A percentile compares a stretch with the other conserved stretches of the same genome.
Conservation (phyloP, 2,888 invertebrate genomes). For the Thalpophila matura region DNA sequence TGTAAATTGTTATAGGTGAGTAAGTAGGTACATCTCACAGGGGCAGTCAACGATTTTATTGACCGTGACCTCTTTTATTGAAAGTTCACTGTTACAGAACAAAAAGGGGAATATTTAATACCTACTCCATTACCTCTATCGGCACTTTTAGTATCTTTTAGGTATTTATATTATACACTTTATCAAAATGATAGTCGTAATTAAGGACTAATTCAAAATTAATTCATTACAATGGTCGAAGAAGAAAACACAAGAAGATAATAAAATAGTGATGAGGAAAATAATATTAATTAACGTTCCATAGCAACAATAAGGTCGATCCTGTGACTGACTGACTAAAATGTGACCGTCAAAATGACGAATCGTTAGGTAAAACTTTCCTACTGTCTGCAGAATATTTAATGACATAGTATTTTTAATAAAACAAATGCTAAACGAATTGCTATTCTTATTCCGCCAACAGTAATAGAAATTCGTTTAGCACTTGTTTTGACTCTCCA, state of each 20-base stretch:
- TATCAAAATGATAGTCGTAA: too few species aligned
- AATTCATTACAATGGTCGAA: too few species aligned
- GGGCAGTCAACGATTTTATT: constrained; percentile 12
- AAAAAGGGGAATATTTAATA: constrained; percentile 5
- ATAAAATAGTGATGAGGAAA: too few species aligned
- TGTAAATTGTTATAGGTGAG: neutral
- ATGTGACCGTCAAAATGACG: neutral
- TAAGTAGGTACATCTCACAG: neutral
- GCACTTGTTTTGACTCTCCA: too few species aligned
- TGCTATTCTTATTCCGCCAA: too few species aligned
- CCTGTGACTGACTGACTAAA: too few species aligned
- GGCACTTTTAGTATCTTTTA: too few species aligned
- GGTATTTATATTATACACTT: too few species aligned
- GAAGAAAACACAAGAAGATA: too few species aligned
- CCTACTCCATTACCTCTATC: neutral
- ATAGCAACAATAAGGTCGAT: constrained; percentile 3
- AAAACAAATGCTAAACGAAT: too few species aligned
- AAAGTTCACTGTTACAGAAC: constrained; percentile 28
- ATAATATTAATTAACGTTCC: neutral
- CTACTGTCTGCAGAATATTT: neutral
- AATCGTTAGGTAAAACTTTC: constrained; percentile 1
- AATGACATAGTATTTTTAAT: neutral
- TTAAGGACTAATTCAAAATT: too few species aligned
- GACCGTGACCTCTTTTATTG: constrained; percentile 25
- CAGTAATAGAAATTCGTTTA: too few species aligned